Evolutionary conservation across 2,888 invertebrate species (phyloP), one percentile per base, ranked within the genome.

Genomic region (Phortica magna): DNA sequence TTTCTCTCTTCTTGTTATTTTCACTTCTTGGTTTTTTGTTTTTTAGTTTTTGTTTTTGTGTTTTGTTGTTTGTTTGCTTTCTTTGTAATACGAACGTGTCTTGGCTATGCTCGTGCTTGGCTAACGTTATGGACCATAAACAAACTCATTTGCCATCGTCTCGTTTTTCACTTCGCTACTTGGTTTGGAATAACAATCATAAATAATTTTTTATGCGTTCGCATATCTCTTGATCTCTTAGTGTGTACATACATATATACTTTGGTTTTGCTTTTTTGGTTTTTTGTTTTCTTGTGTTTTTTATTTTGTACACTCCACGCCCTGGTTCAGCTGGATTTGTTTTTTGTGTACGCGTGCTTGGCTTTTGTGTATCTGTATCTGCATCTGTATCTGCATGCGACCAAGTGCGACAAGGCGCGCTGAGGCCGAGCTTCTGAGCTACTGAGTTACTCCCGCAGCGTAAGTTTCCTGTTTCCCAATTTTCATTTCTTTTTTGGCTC

Each of bases 361-460:
- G 14, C 17, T 55, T 55, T 55, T 9, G 7, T 55, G 17, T 55
- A 55, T 12, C 10, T 5, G 9, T 10, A 17, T 17, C 17, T 9
- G 17, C 59, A 59, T 61, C 7, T 61, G 61, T 7, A 55, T 31
- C 31, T 55, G 55, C 55, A 55, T 55, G n/a, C 55, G 31, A 31
- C 31, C 48, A 48, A 48, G 10, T 48, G 14, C 48, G 48, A 14
- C 9, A 14, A 12, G 48, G 7, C 14, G 48, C 48, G 48, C 10
- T 48, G 14, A 48, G 48, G 9, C 10, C 14, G 3, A 12, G 61
- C 19, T 61, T 19, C 19, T 17, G 12, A 43, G 53, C 70, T 53
- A 71, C 70, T 53, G 70, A 42, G 53, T 71, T 71, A 71, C 83
- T 81, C 83, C 82, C 83, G 78, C 82, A 78, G 79, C 31, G 70